Evolutionary conservation across 2,113 vertebrate genomes (phyloP), one percentile per base, ranked within the genome.

Genomic region (Carassius gibelio): DNA sequence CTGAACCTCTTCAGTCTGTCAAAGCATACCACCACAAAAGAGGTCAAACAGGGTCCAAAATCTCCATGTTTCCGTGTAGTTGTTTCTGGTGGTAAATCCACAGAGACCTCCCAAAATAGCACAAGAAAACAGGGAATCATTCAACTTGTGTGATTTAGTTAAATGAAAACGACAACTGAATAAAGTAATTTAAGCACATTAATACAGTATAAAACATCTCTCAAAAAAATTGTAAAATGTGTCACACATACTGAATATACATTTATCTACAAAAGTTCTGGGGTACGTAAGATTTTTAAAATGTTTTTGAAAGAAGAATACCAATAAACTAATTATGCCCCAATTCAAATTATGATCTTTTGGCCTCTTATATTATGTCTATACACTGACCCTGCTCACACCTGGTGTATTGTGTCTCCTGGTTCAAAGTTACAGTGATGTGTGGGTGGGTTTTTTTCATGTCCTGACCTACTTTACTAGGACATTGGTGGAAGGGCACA

Each of bases 381-480:
- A 26, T 19, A 45, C 6, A 62, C 13, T 26, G 59, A 81, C 78
- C 61, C 1, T 8, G 38, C 38, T 48, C 48, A 52, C 66, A 57
- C 64, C 55, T 50, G 72, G n/a, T 76, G 72, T 34, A 78, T 23
- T 15, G n/a, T 48, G 4, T 68, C 23, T 21, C 11, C 45, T 2
- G 17, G 81, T 83, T 81, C 38, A 61, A 72, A 50, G 77, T 62
- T 62, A 61, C 8, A 45, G 42, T 14, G 68, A 34, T 76, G 36
- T 11, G 42, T 45, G 42, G 42, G 42, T 45, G 42, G 42, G 38
- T 30, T 19, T 61, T 62, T 82, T 85, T 52, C 19, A 26, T 82
- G 72, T 62, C 26, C 55, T 88, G 87, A 82, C 83, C 72, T 85
- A 85, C 78, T 88, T 88, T 80, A 3, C 21, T 48, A 52, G 83